Conservation (phyloP, 2,888 invertebrate genomes). For the Spodoptera exigua region DNA sequence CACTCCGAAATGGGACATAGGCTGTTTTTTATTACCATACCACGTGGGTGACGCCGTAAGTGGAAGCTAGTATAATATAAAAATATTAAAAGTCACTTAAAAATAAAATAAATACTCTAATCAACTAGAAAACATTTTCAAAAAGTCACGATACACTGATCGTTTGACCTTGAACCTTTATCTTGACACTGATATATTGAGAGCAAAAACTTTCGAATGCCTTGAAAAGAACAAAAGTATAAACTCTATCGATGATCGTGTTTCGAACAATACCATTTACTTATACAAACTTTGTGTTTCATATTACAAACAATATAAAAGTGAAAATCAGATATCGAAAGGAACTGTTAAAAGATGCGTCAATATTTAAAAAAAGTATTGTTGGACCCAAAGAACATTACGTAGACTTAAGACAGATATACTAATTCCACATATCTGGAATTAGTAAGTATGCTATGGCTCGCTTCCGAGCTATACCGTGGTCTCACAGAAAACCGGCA, state of each 20-base stretch:
- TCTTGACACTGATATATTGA: constrained; percentile 41
- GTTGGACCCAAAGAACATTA: constrained; percentile 61
- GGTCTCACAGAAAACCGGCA: too few species aligned
- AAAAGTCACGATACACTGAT: too few species aligned
- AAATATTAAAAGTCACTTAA: too few species aligned
- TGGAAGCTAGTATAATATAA: too few species aligned
- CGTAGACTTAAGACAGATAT: constrained; percentile 59
- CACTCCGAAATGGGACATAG: too few species aligned
- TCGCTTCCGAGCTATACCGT: too few species aligned
- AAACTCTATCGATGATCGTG: constrained; percentile 3
- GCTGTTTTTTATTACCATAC: too few species aligned
- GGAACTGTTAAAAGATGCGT: constrained; percentile 69
- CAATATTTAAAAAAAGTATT: constrained; percentile 72
- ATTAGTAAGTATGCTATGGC: too few species aligned
- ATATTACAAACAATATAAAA: constrained; percentile 8
- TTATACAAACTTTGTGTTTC: constrained; percentile 8
- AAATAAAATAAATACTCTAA: too few species aligned
- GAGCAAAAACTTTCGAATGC: neutral
- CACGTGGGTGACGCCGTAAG: too few species aligned
- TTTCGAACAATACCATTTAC: constrained; percentile 3
- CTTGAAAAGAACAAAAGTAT: constrained; percentile 2
- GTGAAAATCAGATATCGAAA: constrained; percentile 61
- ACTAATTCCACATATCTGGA: too few species aligned
- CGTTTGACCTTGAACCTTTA: neutral
- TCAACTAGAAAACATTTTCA: too few species aligned